phyloP scores from a whole-genome alignment of 2,888 invertebrate genomes.

The Drosophila greeni region DNA sequence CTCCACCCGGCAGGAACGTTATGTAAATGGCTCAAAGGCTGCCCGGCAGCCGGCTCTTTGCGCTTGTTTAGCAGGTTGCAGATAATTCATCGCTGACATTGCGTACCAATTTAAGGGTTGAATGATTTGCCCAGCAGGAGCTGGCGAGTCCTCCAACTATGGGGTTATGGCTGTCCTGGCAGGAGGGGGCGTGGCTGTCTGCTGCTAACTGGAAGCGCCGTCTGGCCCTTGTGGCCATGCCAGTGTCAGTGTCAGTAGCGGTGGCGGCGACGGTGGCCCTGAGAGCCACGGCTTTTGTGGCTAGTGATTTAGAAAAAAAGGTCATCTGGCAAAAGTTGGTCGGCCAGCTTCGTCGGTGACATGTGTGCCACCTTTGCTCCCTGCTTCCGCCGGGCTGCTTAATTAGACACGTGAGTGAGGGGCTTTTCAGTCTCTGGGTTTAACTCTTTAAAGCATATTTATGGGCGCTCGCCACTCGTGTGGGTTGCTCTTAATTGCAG shows the following conservation, averaged over 20 bases:
- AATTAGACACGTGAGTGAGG: constrained; percentile 72
- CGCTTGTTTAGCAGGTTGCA: constrained; percentile 73
- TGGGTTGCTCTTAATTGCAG: constrained; percentile 67
- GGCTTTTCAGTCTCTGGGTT: constrained; percentile 42
- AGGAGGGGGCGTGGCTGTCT: constrained; percentile 27
- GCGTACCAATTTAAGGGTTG: constrained; percentile 75
- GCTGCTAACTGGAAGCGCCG: constrained; percentile 56
- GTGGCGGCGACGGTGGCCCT: constrained; percentile 47
- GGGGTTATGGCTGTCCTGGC: constrained; percentile 15
- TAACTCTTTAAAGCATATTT: constrained; percentile 70
- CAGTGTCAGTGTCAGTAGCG: constrained; percentile 17
- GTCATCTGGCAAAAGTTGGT: constrained; percentile 60
- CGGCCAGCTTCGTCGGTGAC: constrained; percentile 53
- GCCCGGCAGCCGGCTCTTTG: constrained; percentile 35
- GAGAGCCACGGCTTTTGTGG: constrained; percentile 58
- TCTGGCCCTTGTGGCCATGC: constrained; percentile 53
- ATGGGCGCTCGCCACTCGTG: constrained; percentile 40
- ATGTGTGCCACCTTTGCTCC: constrained; percentile 29
- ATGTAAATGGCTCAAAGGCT: constrained; percentile 61
- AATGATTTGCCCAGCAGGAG: constrained; percentile 62
- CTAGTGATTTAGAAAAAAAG: constrained; percentile 69
- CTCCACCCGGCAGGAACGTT: constrained; percentile 29
- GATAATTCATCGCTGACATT: constrained; percentile 75
- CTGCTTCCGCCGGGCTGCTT: constrained; percentile 37
- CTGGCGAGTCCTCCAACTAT: constrained; percentile 22